A percentile compares a stretch with the other conserved stretches of the same genome.
Conservation (phyloP, 2,888 invertebrate genomes). For the Hyppa rectilinea region DNA sequence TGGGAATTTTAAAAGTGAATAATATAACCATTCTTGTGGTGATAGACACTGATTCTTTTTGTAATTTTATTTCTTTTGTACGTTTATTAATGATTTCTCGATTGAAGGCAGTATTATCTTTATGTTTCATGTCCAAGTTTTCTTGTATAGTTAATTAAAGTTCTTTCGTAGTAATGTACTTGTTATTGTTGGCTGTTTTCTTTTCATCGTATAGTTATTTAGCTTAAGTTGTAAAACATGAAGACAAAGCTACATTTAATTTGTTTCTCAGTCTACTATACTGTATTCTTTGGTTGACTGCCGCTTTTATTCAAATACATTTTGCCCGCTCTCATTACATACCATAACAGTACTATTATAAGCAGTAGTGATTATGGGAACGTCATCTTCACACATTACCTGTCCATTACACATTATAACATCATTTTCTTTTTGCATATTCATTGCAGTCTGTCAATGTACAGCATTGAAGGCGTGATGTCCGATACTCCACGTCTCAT, state of each 20-base stretch:
- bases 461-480: conserved; percentile 60
- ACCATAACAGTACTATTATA: conserved; percentile 5
- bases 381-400: conserved; percentile 46
- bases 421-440: conserved; percentile 65
- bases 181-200: conserved; percentile 12
- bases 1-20: conserved; percentile 58
- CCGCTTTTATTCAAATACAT: conserved; percentile 7
- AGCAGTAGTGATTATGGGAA: conserved; percentile 26
- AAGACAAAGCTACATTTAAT: conserved; percentile 19
- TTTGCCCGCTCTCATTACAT: conserved; percentile 6
- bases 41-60: conserved; percentile 48
- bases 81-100: conserved; percentile 27
- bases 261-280: background rate
- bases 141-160: conserved; percentile 15
- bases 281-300: background rate
- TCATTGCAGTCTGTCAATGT: conserved; percentile 68
- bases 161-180: background rate
- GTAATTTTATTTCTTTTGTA: conserved; percentile 45
- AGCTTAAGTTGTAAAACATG: conserved; percentile 8
- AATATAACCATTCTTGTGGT: conserved; percentile 45
- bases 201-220: conserved; percentile 19
- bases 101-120: conserved; percentile 17
- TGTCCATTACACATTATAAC: conserved; percentile 60
- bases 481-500: conserved; percentile 67
- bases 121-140: conserved; percentile 13